These are phyloP conservation scores for Anomalospiza imberbis DNA, from an alignment of 2,797 vertebrate species.

Conservation along the genomic window DNA sequence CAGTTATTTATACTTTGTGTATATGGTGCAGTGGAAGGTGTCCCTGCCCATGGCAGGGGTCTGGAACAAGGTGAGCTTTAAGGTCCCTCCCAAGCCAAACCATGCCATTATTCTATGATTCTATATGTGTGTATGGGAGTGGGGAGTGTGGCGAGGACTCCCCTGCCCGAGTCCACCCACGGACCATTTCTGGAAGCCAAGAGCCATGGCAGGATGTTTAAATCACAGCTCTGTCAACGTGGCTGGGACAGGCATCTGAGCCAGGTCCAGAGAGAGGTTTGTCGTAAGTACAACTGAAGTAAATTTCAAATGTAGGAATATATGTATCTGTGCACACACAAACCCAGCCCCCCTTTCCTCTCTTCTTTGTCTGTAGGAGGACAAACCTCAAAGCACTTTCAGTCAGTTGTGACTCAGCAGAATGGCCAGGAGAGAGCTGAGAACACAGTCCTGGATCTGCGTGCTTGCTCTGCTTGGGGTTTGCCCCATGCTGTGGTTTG, in stretches of 20 bases:
- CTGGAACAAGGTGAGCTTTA: not conserved
- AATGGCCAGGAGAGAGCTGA: not conserved
- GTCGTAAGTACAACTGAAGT: not conserved
- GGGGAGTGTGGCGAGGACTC: not conserved
- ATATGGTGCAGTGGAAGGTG: not conserved
- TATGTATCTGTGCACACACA: not conserved
- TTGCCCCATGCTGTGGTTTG: not conserved
- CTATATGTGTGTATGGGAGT: fast-evolving
- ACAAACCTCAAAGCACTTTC: not conserved
- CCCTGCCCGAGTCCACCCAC: fast-evolving
- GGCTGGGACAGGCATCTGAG: not conserved
- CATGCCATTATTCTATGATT: not conserved
- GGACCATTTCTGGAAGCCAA: not conserved
- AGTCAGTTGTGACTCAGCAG: not conserved
- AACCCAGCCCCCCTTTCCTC: not conserved
- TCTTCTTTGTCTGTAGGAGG: not conserved
- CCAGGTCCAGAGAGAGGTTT: not conserved
- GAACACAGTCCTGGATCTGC: not conserved
- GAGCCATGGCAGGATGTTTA: not conserved
- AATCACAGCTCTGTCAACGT: fast-evolving
- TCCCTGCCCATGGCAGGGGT: not conserved
- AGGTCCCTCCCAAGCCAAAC: not conserved
- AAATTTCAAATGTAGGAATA: fast-evolving
- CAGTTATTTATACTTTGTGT: not conserved
- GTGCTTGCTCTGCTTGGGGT: not conserved